A percentile compares a stretch with the other conserved stretches of the same genome.
Conservation (phyloP, 2,113 vertebrate species). For the Marcusenius ussheri region DNA sequence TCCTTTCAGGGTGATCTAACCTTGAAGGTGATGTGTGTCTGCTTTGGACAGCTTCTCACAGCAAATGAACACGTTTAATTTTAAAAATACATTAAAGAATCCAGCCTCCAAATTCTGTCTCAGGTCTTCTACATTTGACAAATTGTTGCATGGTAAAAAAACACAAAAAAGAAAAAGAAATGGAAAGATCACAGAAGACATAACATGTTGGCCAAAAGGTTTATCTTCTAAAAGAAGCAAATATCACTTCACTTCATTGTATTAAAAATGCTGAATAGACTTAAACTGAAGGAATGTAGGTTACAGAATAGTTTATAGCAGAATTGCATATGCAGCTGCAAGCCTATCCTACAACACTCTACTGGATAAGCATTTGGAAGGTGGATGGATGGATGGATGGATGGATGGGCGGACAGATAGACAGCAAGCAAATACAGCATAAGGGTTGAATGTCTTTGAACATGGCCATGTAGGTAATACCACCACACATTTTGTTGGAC, state of each 20-base stretch:
- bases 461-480: neutral
- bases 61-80: slow-evolving; percentile 28
- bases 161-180: slow-evolving; percentile 17
- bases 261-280: neutral
- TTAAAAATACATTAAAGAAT: slow-evolving; percentile 30
- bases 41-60: slow-evolving; percentile 29
- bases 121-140: slow-evolving; percentile 29
- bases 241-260: neutral
- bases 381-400: neutral
- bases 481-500: neutral
- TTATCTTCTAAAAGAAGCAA: neutral
- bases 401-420: neutral
- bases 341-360: neutral
- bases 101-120: slow-evolving; percentile 35
- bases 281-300: neutral
- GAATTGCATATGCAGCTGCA: neutral
- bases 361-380: neutral
- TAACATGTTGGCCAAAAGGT: neutral
- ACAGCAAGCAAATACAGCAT: neutral
- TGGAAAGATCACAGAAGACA: slow-evolving; percentile 23
- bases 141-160: slow-evolving; percentile 17
- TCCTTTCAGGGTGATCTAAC: slow-evolving; percentile 8
- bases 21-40: slow-evolving; percentile 28
- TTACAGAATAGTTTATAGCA: neutral
- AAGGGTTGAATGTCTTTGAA: neutral